phyloP scores from a whole-genome alignment of 2,888 invertebrate species.

The Apeira syringaria region DNA sequence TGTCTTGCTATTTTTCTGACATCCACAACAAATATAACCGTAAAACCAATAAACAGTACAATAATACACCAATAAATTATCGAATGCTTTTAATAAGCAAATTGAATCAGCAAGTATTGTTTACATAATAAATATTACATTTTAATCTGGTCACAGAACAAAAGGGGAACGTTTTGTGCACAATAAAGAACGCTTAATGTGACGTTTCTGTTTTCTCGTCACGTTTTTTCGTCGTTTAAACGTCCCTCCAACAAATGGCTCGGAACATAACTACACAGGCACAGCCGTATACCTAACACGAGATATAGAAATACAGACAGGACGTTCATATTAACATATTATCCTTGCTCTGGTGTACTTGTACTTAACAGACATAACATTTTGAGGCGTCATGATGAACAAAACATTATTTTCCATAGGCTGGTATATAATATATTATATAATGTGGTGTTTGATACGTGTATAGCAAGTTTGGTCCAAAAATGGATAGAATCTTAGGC shows the following conservation, averaged over 20 bases:
- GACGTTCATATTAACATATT: constrained; percentile 26
- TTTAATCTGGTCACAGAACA: constrained; percentile 68
- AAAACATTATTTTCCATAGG: not conserved
- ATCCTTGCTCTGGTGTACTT: not conserved
- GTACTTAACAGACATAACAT: constrained; percentile 5
- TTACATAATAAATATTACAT: constrained; percentile 57
- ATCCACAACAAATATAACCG: too few relatives aligned
- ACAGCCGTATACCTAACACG: constrained; percentile 47
- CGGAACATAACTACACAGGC: constrained; percentile 65
- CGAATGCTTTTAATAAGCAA: constrained; percentile 17
- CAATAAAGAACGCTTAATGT: constrained; percentile 69
- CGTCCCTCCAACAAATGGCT: constrained; percentile 68
- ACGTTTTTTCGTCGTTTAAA: constrained; percentile 76
- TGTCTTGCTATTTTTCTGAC: too few relatives aligned
- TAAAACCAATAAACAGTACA: too few relatives aligned
- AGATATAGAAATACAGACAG: constrained; percentile 43
- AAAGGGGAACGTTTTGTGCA: constrained; percentile 53
- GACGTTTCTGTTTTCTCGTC: constrained; percentile 71
- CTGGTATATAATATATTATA: too few relatives aligned
- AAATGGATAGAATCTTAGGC: too few relatives aligned
- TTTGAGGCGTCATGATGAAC: constrained; percentile 2
- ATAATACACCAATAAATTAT: constrained; percentile 3
- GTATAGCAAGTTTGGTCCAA: too few relatives aligned
- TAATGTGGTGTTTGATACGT: too few relatives aligned
- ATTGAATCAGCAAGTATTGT: constrained; percentile 40